Percentiles rank a stretch among this genome's conserved stretches.
These are phyloP conservation scores for Mormoops blainvillei DNA, from an alignment of 2,113 vertebrate species.

Conservation along the genomic window DNA sequence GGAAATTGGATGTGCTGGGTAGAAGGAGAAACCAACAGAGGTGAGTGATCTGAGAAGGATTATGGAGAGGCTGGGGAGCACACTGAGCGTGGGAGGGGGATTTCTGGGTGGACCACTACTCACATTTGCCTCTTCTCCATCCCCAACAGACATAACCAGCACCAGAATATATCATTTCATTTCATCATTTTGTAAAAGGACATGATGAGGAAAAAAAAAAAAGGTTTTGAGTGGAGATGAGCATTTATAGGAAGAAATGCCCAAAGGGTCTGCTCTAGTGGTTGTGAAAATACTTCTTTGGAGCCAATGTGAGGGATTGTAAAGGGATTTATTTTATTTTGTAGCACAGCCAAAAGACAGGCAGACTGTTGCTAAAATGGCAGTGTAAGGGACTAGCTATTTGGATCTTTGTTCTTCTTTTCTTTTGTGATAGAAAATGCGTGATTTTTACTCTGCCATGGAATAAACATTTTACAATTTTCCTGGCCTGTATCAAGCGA, in stretches of 20 bases:
- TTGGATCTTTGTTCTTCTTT: constrained; percentile 53
- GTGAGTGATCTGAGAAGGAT: background rate
- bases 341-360: constrained; percentile 60
- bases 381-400: background rate
- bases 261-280: constrained; percentile 50
- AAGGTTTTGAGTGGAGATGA: constrained; percentile 34
- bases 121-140: background rate
- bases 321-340: constrained; percentile 71
- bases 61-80: background rate
- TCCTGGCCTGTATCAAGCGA: background rate
- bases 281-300: constrained; percentile 57
- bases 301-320: constrained; percentile 64
- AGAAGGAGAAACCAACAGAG: background rate
- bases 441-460: background rate
- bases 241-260: constrained; percentile 54
- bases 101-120: constrained; percentile 3
- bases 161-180: background rate
- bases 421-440: constrained; percentile 12
- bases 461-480: background rate
- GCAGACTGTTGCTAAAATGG: constrained; percentile 43
- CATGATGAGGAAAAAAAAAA: background rate
- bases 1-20: background rate
- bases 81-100: background rate
- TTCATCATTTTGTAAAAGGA: background rate
- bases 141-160: background rate